Conservation (phyloP, 2,797 vertebrate species). For the Lacerta viridis region DNA sequence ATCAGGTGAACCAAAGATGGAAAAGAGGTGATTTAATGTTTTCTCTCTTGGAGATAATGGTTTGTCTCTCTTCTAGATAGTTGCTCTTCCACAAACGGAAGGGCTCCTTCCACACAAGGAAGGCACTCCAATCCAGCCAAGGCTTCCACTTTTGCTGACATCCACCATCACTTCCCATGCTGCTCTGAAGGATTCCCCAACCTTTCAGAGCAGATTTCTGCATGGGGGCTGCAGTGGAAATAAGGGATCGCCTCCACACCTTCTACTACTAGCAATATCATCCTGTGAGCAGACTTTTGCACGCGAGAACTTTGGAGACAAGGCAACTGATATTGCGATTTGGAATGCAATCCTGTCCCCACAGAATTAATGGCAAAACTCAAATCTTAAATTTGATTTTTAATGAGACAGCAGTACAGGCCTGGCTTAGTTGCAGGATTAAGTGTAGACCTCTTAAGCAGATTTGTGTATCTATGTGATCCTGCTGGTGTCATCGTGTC, state of each 20-base stretch:
- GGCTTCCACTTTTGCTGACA: neutral
- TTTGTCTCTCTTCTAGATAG: neutral
- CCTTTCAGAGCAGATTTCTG: neutral
- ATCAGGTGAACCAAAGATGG: neutral
- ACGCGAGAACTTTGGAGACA: neutral
- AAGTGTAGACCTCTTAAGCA: neutral
- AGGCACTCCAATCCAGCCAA: neutral
- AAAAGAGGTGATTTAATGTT: too few species aligned
- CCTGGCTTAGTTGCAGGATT: neutral
- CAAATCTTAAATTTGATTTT: neutral
- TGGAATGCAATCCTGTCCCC: neutral
- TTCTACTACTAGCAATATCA: neutral
- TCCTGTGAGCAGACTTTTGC: neutral
- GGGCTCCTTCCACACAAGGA: neutral
- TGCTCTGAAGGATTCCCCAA: neutral
- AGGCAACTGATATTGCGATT: neutral
- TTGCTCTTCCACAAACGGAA: neutral
- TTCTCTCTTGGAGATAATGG: neutral
- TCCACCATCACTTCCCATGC: too few species aligned
- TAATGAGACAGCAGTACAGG: neutral
- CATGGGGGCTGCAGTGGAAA: neutral
- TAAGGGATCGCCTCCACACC: neutral
- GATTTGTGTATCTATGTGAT: neutral
- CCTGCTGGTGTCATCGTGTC: neutral
- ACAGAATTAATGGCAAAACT: neutral